Evolutionary conservation across 2,888 invertebrate genomes (phyloP).

Genomic region (Malthinus flaveolus): DNA sequence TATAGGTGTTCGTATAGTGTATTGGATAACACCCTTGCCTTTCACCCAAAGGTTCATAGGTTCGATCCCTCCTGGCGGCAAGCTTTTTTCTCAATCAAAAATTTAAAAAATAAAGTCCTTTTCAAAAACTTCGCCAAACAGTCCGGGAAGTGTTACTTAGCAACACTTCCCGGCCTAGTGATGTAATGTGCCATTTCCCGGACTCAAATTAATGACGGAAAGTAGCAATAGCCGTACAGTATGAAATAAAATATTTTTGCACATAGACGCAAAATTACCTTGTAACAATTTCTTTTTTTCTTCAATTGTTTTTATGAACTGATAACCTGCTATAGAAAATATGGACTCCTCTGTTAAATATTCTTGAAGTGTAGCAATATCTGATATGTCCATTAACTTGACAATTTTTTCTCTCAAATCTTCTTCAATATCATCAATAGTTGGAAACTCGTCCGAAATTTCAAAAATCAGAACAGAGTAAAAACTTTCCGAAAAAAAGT

Average conservation of each 20-base stretch:
- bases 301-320: constrained; percentile 8
- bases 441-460: constrained; percentile 8
- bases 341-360: not conserved
- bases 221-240: too few species aligned
- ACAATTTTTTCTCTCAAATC: not conserved
- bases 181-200: too few species aligned
- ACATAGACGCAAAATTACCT: constrained; percentile 3
- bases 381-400: not conserved
- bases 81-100: too few species aligned
- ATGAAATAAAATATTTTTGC: not conserved
- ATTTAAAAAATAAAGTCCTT: too few species aligned
- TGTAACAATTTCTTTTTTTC: not conserved
- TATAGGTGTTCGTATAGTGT: too few species aligned
- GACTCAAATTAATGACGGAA: too few species aligned
- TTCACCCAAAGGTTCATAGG: too few species aligned
- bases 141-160: too few species aligned
- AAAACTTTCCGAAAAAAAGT: constrained; percentile 6
- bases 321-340: constrained; percentile 21
- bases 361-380: not conserved
- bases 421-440: constrained; percentile 15
- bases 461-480: constrained; percentile 19
- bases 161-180: too few species aligned
- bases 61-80: too few species aligned
- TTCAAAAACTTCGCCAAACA: too few species aligned
- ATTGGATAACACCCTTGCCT: too few species aligned